A percentile compares a stretch with the other conserved stretches of the same genome.
Evolutionary conservation across 2,888 invertebrate genomes (phyloP).

Genomic region (Cryptocephalus moraei): DNA sequence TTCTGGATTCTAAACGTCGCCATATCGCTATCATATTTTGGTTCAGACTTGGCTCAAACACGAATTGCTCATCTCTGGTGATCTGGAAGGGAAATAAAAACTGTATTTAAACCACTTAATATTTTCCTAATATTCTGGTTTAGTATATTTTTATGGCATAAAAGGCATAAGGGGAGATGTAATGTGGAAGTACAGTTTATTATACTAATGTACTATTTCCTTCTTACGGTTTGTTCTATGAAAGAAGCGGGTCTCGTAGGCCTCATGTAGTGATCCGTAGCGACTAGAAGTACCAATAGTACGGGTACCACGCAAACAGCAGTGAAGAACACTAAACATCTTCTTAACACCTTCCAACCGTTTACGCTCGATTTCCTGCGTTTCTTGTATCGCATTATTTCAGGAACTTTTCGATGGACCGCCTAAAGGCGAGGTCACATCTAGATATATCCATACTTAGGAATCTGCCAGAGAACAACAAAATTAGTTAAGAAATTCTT

Average conservation of each 20-base stretch:
- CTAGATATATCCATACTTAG: too few relatives aligned
- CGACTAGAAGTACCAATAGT: conserved; percentile 49
- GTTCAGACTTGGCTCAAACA: conserved; percentile 8
- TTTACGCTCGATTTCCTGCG: conserved; percentile 10
- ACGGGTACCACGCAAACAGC: conserved; percentile 51
- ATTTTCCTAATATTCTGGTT: too few relatives aligned
- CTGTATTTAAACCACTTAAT: neutral
- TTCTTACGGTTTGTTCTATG: too few relatives aligned
- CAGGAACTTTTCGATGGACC: conserved; percentile 5
- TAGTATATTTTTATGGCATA: too few relatives aligned
- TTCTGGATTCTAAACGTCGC: conserved; percentile 47
- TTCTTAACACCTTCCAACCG: conserved; percentile 38
- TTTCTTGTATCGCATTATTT: conserved; percentile 35
- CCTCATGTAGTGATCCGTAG: conserved; percentile 51
- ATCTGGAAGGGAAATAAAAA: conserved; percentile 4
- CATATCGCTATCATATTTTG: conserved; percentile 50
- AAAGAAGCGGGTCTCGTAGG: conserved; percentile 26
- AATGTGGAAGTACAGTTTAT: too few relatives aligned
- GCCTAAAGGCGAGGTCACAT: too few relatives aligned
- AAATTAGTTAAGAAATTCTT: too few relatives aligned
- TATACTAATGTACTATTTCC: too few relatives aligned
- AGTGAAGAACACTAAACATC: conserved; percentile 50
- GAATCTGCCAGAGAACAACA: too few relatives aligned
- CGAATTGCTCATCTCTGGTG: conserved; percentile 2
- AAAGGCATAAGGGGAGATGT: too few relatives aligned